Percentiles rank a stretch among this genome's conserved stretches.
Conservation (phyloP, 2,797 vertebrate species). For the Petrocephalus schoutedeni region DNA sequence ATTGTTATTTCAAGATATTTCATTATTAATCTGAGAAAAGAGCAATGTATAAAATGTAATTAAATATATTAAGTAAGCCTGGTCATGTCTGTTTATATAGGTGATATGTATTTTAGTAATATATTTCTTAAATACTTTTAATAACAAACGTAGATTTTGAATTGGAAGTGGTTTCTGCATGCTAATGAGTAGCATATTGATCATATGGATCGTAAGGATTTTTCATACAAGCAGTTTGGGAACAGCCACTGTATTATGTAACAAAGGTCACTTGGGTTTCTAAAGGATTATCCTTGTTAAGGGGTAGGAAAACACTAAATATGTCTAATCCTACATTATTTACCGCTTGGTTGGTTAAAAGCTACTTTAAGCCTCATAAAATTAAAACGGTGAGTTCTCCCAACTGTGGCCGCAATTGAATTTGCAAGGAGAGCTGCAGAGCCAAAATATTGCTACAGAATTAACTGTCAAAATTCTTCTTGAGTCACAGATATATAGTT, state of each 20-base stretch:
- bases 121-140: neutral
- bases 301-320: slow-evolving; percentile 98
- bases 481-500: slow-evolving; percentile 98
- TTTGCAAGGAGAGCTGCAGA: slow-evolving; percentile 81
- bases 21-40: neutral
- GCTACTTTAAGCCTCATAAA: slow-evolving; percentile 96
- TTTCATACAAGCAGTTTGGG: slow-evolving; percentile 36
- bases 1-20: neutral
- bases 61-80: neutral
- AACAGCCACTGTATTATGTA: slow-evolving; percentile 46
- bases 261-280: slow-evolving; percentile 65
- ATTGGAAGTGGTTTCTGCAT: neutral
- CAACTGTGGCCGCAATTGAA: slow-evolving; percentile 84
- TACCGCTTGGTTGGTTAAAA: slow-evolving; percentile 96
- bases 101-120: neutral
- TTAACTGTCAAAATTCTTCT: slow-evolving; percentile 99
- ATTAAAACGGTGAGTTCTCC: slow-evolving; percentile 88
- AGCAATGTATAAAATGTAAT: neutral
- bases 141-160: neutral
- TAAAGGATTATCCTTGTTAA: slow-evolving; percentile 85
- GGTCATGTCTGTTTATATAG: neutral
- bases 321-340: slow-evolving; percentile 96
- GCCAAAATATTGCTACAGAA: slow-evolving; percentile 97
- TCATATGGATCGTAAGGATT: slow-evolving; percentile 22
- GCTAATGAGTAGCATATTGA: slow-evolving; percentile 22